A percentile compares a stretch with the other conserved stretches of the same genome.
Evolutionary conservation across 2,797 vertebrate genomes (phyloP).

Genomic region (Hippoglossus hippoglossus): DNA sequence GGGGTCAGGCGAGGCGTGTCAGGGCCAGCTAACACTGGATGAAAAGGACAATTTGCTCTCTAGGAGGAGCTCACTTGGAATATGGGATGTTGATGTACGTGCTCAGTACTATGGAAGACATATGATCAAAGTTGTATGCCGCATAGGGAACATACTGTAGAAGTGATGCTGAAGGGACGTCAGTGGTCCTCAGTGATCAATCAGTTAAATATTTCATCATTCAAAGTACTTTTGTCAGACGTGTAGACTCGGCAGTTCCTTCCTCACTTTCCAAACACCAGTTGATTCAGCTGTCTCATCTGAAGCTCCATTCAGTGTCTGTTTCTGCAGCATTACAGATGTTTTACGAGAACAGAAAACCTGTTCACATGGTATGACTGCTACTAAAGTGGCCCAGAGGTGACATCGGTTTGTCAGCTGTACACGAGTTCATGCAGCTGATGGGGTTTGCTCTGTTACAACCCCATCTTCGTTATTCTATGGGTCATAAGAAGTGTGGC

Average conservation of each 20-base stretch:
- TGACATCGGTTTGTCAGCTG: background rate
- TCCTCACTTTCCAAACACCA: background rate
- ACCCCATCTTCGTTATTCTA: background rate
- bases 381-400: background rate
- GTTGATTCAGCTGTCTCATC: background rate
- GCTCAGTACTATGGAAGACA: background rate
- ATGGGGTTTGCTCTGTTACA: too few relatives aligned
- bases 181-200: background rate
- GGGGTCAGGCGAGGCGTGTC: slow-evolving; percentile 69
- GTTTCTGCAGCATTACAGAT: background rate
- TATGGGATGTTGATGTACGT: slow-evolving; percentile 4
- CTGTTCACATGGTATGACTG: background rate
- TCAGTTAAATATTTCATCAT: background rate
- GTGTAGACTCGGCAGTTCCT: background rate
- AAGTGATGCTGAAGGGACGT: background rate
- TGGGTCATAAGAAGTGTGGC: background rate
- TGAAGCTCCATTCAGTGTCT: background rate
- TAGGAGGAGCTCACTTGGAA: slow-evolving; percentile 29
- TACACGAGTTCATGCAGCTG: background rate
- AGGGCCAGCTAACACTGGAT: slow-evolving; percentile 53
- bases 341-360: background rate
- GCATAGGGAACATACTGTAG: background rate
- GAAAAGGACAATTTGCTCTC: slow-evolving; percentile 46
- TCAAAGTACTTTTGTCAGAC: background rate
- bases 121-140: background rate